Evolutionary conservation across 2,113 vertebrate species (phyloP).

Genomic region (Myiozetetes cayanensis): DNA sequence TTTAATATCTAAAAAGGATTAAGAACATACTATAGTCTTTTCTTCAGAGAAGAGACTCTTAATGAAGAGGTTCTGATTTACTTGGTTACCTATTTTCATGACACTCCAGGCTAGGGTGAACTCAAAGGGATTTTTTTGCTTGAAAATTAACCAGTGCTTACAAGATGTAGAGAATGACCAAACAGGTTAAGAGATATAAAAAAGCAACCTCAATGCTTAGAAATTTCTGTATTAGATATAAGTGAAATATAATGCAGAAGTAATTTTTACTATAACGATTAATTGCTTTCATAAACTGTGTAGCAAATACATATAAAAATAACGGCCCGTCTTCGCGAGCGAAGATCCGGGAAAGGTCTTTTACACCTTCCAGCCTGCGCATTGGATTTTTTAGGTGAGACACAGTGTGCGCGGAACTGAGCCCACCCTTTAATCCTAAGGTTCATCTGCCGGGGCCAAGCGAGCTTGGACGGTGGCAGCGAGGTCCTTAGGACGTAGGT

Average conservation of each 20-base stretch:
- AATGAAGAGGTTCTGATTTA: not conserved
- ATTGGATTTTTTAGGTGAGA: no score
- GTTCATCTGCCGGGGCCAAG: no score
- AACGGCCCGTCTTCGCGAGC: no score
- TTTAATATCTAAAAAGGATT: not conserved
- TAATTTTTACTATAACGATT: no score
- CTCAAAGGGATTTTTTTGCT: not conserved
- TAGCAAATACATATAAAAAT: no score
- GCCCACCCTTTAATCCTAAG: no score
- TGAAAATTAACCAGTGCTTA: not conserved
- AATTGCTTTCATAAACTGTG: no score
- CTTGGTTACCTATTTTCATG: not conserved
- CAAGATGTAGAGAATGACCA: not conserved
- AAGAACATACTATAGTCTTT: not conserved
- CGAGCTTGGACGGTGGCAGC: no score
- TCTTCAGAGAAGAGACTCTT: not conserved
- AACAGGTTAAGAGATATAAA: not conserved
- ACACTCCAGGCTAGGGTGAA: not conserved
- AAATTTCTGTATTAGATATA: not conserved
- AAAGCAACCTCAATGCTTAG: not conserved
- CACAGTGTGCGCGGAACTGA: no score
- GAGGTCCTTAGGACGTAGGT: no score
- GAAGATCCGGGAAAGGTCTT: no score
- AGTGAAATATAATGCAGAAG: not conserved
- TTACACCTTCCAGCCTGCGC: no score